Conservation (phyloP, 2,888 invertebrate species). For the Aethes cnicana region DNA sequence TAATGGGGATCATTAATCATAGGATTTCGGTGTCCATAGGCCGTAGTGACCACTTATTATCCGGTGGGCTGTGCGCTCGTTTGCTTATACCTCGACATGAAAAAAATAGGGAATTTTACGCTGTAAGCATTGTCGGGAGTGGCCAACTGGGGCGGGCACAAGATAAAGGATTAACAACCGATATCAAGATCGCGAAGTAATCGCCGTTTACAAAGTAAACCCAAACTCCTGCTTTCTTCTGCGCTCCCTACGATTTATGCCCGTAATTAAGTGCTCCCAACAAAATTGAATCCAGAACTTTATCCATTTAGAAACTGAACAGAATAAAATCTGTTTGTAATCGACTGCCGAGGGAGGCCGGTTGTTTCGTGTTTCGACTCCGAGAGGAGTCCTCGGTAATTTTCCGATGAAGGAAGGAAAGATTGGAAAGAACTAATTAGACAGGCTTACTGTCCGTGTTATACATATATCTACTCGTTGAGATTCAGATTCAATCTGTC, state of each 20-base stretch:
- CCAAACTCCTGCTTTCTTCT: conserved; percentile 6
- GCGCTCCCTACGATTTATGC: conserved; percentile 13
- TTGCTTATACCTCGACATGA: too few species aligned
- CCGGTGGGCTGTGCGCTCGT: too few species aligned
- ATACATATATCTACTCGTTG: too few species aligned
- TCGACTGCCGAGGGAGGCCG: not conserved
- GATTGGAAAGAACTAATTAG: not conserved
- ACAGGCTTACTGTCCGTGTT: too few species aligned
- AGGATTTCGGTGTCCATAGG: too few species aligned
- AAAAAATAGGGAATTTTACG: too few species aligned
- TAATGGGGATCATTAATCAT: too few species aligned
- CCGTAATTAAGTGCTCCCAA: conserved; percentile 18
- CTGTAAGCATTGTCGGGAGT: too few species aligned
- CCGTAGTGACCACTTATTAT: too few species aligned
- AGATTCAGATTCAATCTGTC: too few species aligned
- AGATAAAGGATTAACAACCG: too few species aligned
- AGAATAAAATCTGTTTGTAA: conserved; percentile 8
- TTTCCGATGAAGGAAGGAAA: not conserved
- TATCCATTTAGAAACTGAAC: conserved; percentile 21
- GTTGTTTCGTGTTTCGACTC: not conserved
- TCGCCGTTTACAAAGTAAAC: conserved; percentile 11
- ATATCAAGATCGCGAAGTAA: not conserved
- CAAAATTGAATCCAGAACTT: conserved; percentile 28
- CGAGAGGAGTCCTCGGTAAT: not conserved
- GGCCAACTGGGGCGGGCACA: too few species aligned